phyloP scores from a whole-genome alignment of 2,888 invertebrate species.

The Melipona beecheii region DNA sequence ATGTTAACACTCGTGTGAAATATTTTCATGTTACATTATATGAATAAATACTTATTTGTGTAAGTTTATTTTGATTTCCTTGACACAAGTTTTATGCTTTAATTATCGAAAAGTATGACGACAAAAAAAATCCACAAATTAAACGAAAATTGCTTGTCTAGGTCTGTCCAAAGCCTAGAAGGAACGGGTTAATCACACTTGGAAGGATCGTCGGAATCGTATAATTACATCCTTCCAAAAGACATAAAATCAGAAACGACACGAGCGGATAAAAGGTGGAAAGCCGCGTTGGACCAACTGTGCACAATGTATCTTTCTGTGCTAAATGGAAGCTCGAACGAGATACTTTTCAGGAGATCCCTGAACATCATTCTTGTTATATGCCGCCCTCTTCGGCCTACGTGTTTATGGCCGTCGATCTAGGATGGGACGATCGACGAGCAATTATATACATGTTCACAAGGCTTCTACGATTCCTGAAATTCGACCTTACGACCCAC shows the following conservation, averaged over 20 bases:
- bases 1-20: too few species aligned
- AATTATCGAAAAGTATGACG: background rate
- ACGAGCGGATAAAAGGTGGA: constrained; percentile 43
- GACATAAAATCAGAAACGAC: constrained; percentile 52
- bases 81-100: background rate
- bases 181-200: constrained; percentile 44
- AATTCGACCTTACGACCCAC: constrained; percentile 72
- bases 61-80: background rate
- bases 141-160: background rate
- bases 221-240: constrained; percentile 50
- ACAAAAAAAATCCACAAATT: background rate
- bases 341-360: constrained; percentile 36
- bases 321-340: constrained; percentile 35
- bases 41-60: background rate
- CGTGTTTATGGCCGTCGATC: constrained; percentile 58
- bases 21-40: background rate
- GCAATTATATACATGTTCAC: constrained; percentile 74
- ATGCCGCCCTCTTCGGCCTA: constrained; percentile 52
- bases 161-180: background rate
- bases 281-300: constrained; percentile 33
- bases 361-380: constrained; percentile 47
- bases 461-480: constrained; percentile 71
- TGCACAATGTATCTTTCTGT: constrained; percentile 56
- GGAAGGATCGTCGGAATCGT: constrained; percentile 43
- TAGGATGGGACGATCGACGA: constrained; percentile 64